Evolutionary conservation across 2,113 vertebrate species (phyloP), one percentile per base, ranked within the genome.

Genomic region (Eublepharis macularius): DNA sequence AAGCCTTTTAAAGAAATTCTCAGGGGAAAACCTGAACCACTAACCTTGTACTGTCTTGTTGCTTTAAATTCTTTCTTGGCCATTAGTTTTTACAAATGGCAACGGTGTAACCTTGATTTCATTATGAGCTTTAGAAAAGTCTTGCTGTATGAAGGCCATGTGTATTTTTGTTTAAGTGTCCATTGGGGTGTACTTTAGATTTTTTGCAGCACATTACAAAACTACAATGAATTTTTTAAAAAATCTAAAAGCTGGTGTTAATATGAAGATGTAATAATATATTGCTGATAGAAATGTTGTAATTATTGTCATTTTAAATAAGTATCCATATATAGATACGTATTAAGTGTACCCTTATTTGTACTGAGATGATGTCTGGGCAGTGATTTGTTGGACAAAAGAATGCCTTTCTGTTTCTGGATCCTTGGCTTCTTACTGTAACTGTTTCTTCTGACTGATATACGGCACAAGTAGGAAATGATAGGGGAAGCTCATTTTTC

Each of bases 401-500:
- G 63, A 90, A 90, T 85, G 51, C 34, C 43, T 86, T 21, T 74
- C 89, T 86, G 63, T 69, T 90, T 54, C 72, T 74, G 84, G 60
- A 34, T 85, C 88, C 51, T 26, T 26, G 54, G 51, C 9, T 16
- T 39, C 14, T 87, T 72, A 34, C 32, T 77, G 65, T n/a, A 86
- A 1, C 86, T 87, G 72, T 73, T 72, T 85, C 54, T 0, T 84
- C 70, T 87, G 88, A 82, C 60, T 87, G 82, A 91, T 82, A 86
- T 78, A 88, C 80, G 4, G 73, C 74, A n/a, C n/a, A 81, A 79
- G 80, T 7, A 88, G 72, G 36, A 89, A 92, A 19, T 74, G 57
- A 57, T 51, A 34, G n/a, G 14, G 24, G n/a, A 32, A 76, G 82
- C 76, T 84, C 76, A 90, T 91, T 92, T 76, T 63, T 93, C 85